phyloP scores from a whole-genome alignment of 2,797 vertebrate species.

The Phoebastria nigripes region DNA sequence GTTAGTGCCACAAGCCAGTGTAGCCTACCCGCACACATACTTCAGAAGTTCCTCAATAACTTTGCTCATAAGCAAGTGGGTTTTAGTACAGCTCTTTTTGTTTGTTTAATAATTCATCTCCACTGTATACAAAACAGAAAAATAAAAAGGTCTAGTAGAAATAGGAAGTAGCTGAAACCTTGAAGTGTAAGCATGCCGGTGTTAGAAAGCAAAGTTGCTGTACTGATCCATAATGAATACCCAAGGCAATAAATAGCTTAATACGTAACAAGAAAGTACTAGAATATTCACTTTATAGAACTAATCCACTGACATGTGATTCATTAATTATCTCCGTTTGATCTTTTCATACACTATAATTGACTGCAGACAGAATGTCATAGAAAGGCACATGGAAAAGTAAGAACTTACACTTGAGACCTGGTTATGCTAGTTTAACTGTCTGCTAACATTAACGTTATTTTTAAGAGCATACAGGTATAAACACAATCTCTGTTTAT shows the following conservation, averaged over 20 bases:
- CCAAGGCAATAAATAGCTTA: background rate
- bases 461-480: background rate
- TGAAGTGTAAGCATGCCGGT: background rate
- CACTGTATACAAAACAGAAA: background rate
- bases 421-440: background rate
- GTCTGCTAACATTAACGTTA: background rate
- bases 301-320: background rate
- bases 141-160: background rate
- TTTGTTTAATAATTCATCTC: background rate
- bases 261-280: background rate
- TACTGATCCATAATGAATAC: background rate
- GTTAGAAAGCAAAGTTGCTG: background rate
- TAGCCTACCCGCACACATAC: background rate
- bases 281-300: constrained; percentile 6
- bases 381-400: background rate
- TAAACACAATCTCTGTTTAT: background rate
- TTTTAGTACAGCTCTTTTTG: background rate
- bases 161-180: background rate
- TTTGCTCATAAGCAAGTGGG: rapidly evolving
- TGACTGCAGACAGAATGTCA: background rate
- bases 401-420: background rate
- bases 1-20: background rate
- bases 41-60: background rate
- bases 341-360: background rate
- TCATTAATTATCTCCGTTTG: constrained; percentile 5